Conservation (phyloP, 2,797 vertebrate genomes). For the Numenius phaeopus region DNA sequence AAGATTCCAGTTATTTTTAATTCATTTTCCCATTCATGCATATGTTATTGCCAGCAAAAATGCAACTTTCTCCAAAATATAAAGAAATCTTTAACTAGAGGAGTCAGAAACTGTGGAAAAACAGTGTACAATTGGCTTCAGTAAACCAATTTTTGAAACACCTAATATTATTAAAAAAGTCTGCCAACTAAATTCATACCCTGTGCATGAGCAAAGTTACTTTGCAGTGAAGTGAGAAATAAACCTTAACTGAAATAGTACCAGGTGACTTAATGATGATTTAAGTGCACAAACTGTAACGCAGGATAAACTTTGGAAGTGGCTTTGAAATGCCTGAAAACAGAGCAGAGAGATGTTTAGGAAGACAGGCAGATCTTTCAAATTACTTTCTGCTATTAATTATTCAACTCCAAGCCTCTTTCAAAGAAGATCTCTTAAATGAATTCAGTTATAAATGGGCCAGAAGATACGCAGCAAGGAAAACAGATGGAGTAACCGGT, state of each 20-base stretch:
- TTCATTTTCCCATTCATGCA: not conserved
- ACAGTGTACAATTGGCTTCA: not conserved
- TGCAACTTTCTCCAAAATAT: not conserved
- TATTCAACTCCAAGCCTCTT: not conserved
- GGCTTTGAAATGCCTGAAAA: not conserved
- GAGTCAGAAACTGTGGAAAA: not conserved
- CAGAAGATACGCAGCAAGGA: not conserved
- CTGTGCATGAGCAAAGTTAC: not conserved
- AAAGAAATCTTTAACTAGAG: not conserved
- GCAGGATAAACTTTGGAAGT: not conserved
- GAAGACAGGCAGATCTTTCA: not conserved
- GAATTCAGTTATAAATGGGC: not conserved
- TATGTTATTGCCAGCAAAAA: not conserved
- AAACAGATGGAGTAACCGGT: not conserved
- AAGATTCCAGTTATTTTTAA: not conserved
- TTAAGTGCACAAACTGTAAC: not conserved
- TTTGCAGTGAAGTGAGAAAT: not conserved
- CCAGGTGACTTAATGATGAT: not conserved
- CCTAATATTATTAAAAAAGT: not conserved
- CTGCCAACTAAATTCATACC: not conserved
- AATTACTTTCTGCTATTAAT: not conserved
- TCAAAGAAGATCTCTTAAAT: not conserved
- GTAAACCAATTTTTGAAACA: not conserved
- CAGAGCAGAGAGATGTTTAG: not conserved
- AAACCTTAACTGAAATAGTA: not conserved